Percentiles rank a stretch among this genome's conserved stretches.
Conservation (phyloP, 2,113 vertebrate species). For the Leucopsar rothschildi region DNA sequence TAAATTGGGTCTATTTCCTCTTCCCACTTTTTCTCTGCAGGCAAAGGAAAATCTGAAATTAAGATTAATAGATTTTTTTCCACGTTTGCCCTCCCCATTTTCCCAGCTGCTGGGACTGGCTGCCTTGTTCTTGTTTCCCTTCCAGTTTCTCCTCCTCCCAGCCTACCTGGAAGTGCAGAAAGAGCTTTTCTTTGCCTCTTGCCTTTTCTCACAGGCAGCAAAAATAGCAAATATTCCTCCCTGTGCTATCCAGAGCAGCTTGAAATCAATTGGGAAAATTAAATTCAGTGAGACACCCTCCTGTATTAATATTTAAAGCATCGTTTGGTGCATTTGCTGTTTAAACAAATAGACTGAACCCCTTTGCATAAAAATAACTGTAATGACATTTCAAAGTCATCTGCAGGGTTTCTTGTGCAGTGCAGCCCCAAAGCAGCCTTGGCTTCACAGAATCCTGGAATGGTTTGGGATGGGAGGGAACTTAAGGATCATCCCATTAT, state of each 20-base stretch:
- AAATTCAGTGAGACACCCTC: background rate
- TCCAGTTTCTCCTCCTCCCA: background rate
- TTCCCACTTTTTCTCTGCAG: background rate
- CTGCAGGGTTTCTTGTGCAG: background rate
- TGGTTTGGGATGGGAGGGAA: background rate
- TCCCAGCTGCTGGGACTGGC: background rate
- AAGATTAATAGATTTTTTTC: background rate
- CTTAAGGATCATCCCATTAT: rapidly evolving
- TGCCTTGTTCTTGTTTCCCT: background rate
- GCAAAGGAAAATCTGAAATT: background rate
- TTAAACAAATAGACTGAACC: background rate
- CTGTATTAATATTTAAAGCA: slow-evolving; percentile 42
- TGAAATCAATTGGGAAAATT: background rate
- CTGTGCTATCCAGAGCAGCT: background rate
- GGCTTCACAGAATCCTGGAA: background rate
- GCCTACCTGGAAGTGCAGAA: background rate
- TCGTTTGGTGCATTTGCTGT: background rate
- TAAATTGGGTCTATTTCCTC: background rate
- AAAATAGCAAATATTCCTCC: background rate
- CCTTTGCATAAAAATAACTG: background rate
- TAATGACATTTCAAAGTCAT: background rate
- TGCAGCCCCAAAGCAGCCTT: background rate
- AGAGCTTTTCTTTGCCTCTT: background rate
- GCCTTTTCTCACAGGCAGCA: background rate
- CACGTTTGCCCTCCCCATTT: background rate